These are phyloP conservation scores for Typhlichthys subterraneus DNA, from an alignment of 2,797 vertebrate genomes.

Conservation along the genomic window DNA sequence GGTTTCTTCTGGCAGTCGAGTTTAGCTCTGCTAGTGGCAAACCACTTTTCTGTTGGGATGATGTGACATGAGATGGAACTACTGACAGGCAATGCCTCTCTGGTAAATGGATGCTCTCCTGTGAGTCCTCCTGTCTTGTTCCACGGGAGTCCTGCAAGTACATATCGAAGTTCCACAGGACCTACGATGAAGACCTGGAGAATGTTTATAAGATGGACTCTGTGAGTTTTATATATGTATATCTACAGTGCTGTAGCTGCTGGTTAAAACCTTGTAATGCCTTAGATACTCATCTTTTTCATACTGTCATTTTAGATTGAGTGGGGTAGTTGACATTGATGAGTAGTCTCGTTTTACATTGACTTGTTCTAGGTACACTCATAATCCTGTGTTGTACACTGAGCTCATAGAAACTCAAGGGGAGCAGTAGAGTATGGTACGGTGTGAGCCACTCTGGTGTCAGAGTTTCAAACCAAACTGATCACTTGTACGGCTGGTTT, in stretches of 20 bases:
- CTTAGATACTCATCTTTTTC: slow-evolving; percentile 59
- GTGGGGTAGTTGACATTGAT: slow-evolving; percentile 2
- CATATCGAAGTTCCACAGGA: slow-evolving; percentile 40
- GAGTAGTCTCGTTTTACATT: no score
- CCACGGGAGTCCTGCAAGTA: background rate
- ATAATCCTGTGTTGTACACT: no score
- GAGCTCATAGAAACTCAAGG: background rate
- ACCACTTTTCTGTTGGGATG: slow-evolving; percentile 13
- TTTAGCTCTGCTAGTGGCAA: slow-evolving; percentile 5
- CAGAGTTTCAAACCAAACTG: no score
- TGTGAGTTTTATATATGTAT: slow-evolving; percentile 55
- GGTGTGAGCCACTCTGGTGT: no score
- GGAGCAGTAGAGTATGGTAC: no score
- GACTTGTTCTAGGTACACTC: background rate
- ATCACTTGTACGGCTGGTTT: no score
- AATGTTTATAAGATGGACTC: slow-evolving; percentile 62
- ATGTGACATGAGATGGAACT: background rate
- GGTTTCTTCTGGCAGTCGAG: background rate
- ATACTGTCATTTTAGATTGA: slow-evolving; percentile 23
- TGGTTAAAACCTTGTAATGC: slow-evolving; percentile 70
- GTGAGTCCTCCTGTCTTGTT: slow-evolving; percentile 7
- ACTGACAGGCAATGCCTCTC: slow-evolving; percentile 5
- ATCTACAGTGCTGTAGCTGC: slow-evolving; percentile 56
- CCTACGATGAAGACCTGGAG: slow-evolving; percentile 21
- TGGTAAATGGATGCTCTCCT: slow-evolving; percentile 8